Percentiles rank a stretch among this genome's conserved stretches.
phyloP scores from a whole-genome alignment of 2,888 invertebrate genomes.

The Nineta flava region DNA sequence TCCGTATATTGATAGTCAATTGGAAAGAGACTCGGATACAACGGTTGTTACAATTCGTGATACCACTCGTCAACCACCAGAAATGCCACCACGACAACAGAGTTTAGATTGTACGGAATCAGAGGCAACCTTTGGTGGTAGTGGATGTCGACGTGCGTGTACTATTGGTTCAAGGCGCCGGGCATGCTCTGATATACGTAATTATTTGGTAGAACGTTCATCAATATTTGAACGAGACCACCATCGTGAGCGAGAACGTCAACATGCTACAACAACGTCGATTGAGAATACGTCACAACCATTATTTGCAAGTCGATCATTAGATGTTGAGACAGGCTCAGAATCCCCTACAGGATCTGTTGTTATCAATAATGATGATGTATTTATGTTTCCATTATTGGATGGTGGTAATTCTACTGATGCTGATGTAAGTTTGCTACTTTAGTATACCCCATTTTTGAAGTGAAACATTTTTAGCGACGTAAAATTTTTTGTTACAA shows the following conservation, averaged over 20 bases:
- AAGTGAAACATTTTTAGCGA: not conserved
- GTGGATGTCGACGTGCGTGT: conserved; percentile 10
- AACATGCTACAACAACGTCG: conserved; percentile 19
- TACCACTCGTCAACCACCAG: not conserved
- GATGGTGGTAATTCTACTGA: not conserved
- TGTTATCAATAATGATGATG: conserved; percentile 6
- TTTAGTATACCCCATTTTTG: not conserved
- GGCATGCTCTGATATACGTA: conserved; percentile 21
- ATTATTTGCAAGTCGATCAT: conserved; percentile 17
- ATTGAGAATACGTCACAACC: conserved; percentile 16
- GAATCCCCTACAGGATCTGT: conserved; percentile 8
- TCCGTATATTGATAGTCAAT: conserved; percentile 26
- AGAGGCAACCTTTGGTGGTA: conserved; percentile 10
- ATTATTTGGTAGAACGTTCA: conserved; percentile 20
- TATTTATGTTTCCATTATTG: not conserved
- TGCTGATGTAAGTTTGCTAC: not conserved
- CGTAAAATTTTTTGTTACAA: no score
- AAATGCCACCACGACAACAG: not conserved
- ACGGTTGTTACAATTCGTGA: not conserved
- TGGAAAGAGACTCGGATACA: conserved; percentile 5
- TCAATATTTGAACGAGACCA: conserved; percentile 18
- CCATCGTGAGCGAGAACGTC: conserved; percentile 28
- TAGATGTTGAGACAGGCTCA: conserved; percentile 10
- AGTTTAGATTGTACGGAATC: conserved; percentile 11
- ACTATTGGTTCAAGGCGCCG: conserved; percentile 16